Evolutionary conservation across 2,113 vertebrate genomes (phyloP).

Genomic region (Panthera leo): DNA sequence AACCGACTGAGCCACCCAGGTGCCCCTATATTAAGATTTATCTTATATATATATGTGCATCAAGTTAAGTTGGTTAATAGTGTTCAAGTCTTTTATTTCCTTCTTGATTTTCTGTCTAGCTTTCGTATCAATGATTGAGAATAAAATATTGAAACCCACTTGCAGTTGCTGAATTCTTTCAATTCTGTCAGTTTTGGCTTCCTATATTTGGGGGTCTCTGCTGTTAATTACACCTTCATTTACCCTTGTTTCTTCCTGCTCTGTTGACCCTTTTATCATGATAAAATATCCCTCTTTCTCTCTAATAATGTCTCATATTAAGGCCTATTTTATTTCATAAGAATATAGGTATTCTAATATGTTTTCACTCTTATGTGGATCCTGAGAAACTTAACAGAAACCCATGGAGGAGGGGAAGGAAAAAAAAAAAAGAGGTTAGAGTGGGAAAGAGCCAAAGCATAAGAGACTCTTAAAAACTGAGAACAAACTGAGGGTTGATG

Average conservation of each 20-base stretch:
- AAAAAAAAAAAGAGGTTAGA: too few relatives aligned
- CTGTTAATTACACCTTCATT: not conserved
- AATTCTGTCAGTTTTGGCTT: not conserved
- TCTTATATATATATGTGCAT: not conserved
- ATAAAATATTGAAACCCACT: not conserved
- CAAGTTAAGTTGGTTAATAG: not conserved
- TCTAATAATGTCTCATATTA: not conserved
- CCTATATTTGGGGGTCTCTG: not conserved
- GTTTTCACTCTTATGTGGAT: too few relatives aligned
- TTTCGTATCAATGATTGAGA: not conserved
- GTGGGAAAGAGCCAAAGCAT: too few relatives aligned
- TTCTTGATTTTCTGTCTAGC: not conserved
- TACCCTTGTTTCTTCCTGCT: not conserved
- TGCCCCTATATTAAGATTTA: not conserved
- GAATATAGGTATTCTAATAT: not conserved
- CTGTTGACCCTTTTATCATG: not conserved
- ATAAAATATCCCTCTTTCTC: not conserved
- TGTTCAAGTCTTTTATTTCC: not conserved
- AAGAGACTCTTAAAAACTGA: too few relatives aligned
- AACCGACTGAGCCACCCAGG: too few relatives aligned
- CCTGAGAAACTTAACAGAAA: too few relatives aligned
- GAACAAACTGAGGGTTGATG: too few relatives aligned
- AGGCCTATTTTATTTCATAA: not conserved
- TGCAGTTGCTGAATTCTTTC: not conserved
- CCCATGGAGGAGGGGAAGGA: too few relatives aligned